Base-by-base conservation (phyloP, 2,888 invertebrate genomes). In the Dolichomitus sp. region DNA sequence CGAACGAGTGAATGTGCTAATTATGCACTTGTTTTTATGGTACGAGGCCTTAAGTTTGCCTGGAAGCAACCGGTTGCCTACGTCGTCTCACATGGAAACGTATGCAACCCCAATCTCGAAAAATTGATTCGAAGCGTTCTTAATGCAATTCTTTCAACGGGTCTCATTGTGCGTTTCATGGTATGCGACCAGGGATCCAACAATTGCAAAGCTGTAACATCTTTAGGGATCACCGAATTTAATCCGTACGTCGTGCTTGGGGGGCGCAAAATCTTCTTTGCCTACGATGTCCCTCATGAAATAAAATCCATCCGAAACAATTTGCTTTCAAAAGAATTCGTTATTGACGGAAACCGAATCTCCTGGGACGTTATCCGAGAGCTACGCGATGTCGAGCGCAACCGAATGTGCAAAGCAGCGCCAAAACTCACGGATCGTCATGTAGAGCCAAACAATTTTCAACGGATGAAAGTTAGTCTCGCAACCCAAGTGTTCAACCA, bases 371-470 rank as follows among this genome's bases (percentile, higher is more conserved):
- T 37, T 17, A 17, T 48, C n/a, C 48, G 48, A 17, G 48, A 48
- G 48, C 48, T 48, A 4, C 48, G 48, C 48, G 69, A 84, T 4
- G 66, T 84, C 0, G 86, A 88, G 54, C 68, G 74, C 45, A 54
- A 82, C 9, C 54, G 59, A 40, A 59, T 45, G 40, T 80, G 72
- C 45, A 86, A 84, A 78, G 86, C 87, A 45, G 86, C 86, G 1
- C 84, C 82, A 30, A 87, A 88, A 69, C 76, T 88, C 33, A 88
- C 86, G 2, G 72, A 86, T 37, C 57, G 68, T 23, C 87, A 88
- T 54, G 40, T 89, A 7, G n/a, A n/a, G 72, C 88, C 86, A 27
- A 79, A 84, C 27, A 59, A 76, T 6, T 87, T 88, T 84, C 76
- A 87, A 69, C 79, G 80, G 77, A 87, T 89, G 85, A 84, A 79